Conservation (phyloP, 2,113 vertebrate species). For the Corynorhinus townsendii region DNA sequence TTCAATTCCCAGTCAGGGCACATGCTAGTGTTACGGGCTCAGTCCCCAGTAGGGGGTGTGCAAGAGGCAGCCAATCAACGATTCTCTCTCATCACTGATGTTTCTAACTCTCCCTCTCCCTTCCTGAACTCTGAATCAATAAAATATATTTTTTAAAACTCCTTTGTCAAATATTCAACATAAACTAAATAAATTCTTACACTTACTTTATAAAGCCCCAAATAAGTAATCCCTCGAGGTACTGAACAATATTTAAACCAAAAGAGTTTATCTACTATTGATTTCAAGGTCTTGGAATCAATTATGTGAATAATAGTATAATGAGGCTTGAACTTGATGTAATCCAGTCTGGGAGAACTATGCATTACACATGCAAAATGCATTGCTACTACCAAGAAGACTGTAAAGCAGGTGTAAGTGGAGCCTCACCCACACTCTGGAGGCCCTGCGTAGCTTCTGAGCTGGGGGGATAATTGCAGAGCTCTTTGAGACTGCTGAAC, state of each 20-base stretch:
- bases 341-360: neutral
- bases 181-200: neutral
- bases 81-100: too few species aligned
- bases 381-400: neutral
- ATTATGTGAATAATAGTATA: neutral
- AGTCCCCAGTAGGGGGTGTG: too few species aligned
- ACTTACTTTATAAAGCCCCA: neutral
- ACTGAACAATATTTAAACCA: neutral
- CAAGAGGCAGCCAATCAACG: too few species aligned
- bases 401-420: neutral
- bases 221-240: neutral
- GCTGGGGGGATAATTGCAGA: too few species aligned
- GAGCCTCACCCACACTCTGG: neutral
- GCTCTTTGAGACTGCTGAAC: too few species aligned
- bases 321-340: neutral
- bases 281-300: neutral
- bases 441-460: too few species aligned
- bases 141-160: neutral
- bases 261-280: neutral
- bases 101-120: too few species aligned
- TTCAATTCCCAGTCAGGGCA: too few species aligned
- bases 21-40: too few species aligned
- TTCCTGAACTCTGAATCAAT: too few species aligned
- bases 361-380: neutral
- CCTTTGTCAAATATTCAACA: neutral